Evolutionary conservation across 2,113 vertebrate species (phyloP), one percentile per base, ranked within the genome.

Genomic region (Paradoxurus hermaphroditus): DNA sequence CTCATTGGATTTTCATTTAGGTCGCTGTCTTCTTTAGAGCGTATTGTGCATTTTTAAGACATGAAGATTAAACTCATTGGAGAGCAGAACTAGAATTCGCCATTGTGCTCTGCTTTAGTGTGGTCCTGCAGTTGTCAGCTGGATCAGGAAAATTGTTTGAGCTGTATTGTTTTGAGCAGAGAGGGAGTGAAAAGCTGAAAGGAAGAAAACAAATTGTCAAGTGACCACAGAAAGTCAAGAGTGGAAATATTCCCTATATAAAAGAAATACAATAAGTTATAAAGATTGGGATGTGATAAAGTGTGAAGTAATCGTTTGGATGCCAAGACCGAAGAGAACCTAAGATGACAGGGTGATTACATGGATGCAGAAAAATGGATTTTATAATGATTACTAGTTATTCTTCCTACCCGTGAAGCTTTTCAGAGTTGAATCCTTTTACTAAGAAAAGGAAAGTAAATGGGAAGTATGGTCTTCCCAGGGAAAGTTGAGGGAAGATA

Each of bases 181-280:
- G 2, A 31, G 34, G 25, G 14, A 75, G 5, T 86, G 7, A 84
- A 89, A 89, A 86, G 46, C 25, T 90, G 9, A 82, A 94, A 77
- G 4, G 62, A 78, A 56, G 68, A 36, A 25, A 79, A 8, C 13
- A 75, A 70, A 44, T 19, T 86, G 51, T 16, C 8, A 86, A n/a
- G 34, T 92, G 46, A 83, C 62, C 44, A 86, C n/a, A 96, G 63
- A 95, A 96, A 90, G 51, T 70, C 27, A 95, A 85, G 79, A 9
- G 53, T 67, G 10, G 85, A 87, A 96, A 73, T 87, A 75, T 62
- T 90, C 77, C 46, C 31, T 90, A 9, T 23, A 36, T 63, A 90
- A 49, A 91, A 44, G 46, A 95, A 84, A 82, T 72, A 6, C 27
- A 81, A 0, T 87, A 77, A 94, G 4, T 53, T 68, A 53, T 73